Percentiles rank a stretch among this genome's conserved stretches.
phyloP scores from a whole-genome alignment of 2,888 invertebrate genomes.

The Aphidoletes aphidimyza region DNA sequence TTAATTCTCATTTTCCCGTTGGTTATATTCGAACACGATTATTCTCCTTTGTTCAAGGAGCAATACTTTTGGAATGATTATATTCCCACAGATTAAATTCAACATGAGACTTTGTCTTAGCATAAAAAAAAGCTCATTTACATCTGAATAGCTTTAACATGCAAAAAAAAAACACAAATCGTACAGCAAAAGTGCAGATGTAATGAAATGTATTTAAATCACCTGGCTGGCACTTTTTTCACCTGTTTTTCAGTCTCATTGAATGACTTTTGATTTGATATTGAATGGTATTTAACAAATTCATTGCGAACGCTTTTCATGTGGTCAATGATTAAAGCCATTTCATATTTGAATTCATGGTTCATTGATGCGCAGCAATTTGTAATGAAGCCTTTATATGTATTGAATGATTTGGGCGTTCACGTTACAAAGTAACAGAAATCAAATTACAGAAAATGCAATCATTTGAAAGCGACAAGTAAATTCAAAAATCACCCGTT shows the following conservation, averaged over 20 bases:
- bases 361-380: not conserved
- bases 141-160: no score
- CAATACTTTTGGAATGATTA: not conserved
- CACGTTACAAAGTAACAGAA: no score
- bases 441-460: no score
- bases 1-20: not conserved
- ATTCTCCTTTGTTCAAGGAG: no score
- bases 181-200: no score
- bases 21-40: no score
- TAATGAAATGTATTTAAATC: no score
- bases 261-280: conserved; percentile 33
- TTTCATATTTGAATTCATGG: conserved; percentile 32
- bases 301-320: not conserved
- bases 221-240: no score
- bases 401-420: not conserved
- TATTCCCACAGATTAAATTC: no score
- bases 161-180: no score
- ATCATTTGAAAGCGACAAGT: not conserved
- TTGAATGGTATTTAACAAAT: conserved; percentile 11
- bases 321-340: conserved; percentile 25
- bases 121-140: no score
- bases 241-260: not conserved
- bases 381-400: not conserved
- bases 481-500: not conserved
- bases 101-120: no score